Evolutionary conservation across 2,113 vertebrate genomes (phyloP), one percentile per base, ranked within the genome.

Genomic region (Forbesichthys agassizii): DNA sequence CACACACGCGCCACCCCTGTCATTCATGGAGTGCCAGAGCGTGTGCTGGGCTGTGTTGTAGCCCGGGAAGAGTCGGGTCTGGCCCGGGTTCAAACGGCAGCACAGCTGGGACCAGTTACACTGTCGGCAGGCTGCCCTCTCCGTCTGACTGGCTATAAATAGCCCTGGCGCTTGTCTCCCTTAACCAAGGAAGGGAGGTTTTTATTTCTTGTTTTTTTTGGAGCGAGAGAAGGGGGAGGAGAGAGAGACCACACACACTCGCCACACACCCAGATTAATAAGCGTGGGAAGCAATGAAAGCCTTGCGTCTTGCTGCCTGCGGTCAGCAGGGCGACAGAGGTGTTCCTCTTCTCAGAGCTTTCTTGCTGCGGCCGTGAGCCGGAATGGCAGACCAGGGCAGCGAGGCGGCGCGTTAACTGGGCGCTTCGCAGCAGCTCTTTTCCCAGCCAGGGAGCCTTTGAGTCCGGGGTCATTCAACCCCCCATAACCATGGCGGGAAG

Each of bases 31-130:
- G 93, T 96, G 97, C 97, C 96, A 98, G 86, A 96, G 94, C 95
- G 94, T 94, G 94, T 11, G 88, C 85, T 53, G 5, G 27, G 88
- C 94, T 96, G 96, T 96, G 90, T 91, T 89, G 91, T 91, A 91
- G 86, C 84, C 86, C 88, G 88, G 88, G 89, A 88, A 90, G 86
- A 87, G 85, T 86, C 68, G 52, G 93, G 92, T 92, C 95, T 98
- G 95, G 96, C 95, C 94, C 92, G 85, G 94, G 95, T 96, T 97
- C 96, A 97, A 95, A 95, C 94, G 94, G 93, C 95, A 93, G 94
- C 94, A 95, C 96, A 98, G 95, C 95, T 96, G 96, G 96, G 96
- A 97, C 95, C 95, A 95, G 95, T 97, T 99, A 96, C 93, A 95
- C 95, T 96, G 95, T 95, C 94, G 95, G 95, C 95, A 97, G 93